Evolutionary conservation across 2,113 vertebrate genomes (phyloP).

Genomic region (Coturnix japonica): DNA sequence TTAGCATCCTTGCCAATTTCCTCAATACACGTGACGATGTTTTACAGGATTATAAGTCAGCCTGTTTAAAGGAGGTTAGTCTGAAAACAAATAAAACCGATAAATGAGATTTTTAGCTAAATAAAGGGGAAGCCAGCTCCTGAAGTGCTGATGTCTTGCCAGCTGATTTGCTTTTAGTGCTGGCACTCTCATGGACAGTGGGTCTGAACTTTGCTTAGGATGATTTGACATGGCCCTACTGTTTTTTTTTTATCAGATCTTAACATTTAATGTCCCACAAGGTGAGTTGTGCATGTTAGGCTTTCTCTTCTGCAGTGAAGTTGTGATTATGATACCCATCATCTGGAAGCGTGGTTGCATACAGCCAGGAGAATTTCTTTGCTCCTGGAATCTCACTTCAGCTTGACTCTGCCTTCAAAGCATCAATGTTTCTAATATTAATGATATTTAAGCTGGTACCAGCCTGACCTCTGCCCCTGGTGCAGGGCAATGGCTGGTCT

Average conservation of each 20-base stretch:
- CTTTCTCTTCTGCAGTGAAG: not conserved
- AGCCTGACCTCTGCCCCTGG: conserved; percentile 35
- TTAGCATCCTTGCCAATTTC: conserved; percentile 71
- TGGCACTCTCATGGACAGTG: not conserved
- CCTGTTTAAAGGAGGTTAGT: conserved; percentile 59
- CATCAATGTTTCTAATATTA: conserved; percentile 78
- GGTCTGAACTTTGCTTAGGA: conserved; percentile 13
- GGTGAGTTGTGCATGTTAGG: not conserved
- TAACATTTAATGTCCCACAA: not conserved
- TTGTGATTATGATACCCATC: not conserved
- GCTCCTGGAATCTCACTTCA: conserved; percentile 26
- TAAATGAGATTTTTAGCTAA: conserved; percentile 47
- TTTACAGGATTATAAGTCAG: conserved; percentile 70
- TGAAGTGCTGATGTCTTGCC: not conserved
- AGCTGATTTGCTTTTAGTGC: conserved; percentile 14
- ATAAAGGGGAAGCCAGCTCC: conserved; percentile 7
- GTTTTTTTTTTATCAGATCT: not conserved
- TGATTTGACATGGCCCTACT: not conserved
- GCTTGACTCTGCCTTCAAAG: conserved; percentile 78
- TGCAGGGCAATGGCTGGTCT: not conserved
- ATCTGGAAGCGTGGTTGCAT: not conserved
- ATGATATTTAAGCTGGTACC: conserved; percentile 47
- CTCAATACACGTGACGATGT: conserved; percentile 57
- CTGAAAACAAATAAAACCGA: conserved; percentile 54
- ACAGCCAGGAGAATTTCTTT: conserved; percentile 21